Conservation (phyloP, 2,797 vertebrate genomes). For the Xiphophorus birchmanni region DNA sequence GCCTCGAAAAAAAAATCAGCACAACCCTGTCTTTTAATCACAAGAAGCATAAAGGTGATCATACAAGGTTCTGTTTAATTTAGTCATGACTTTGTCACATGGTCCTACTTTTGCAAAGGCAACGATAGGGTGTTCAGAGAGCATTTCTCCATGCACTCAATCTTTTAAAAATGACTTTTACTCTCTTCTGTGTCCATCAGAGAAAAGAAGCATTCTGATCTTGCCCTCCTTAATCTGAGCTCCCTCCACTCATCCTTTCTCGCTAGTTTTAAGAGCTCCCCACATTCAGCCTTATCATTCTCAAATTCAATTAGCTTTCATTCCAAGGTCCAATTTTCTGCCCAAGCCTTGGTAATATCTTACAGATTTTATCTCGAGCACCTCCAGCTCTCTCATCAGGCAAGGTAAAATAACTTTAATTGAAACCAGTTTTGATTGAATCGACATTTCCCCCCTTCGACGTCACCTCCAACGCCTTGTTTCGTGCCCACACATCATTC, state of each 20-base stretch:
- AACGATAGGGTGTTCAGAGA: constrained; percentile 42
- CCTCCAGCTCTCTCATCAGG: constrained; percentile 75
- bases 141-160: constrained; percentile 28
- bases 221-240: constrained; percentile 29
- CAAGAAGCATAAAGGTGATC: constrained; percentile 43
- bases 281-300: constrained; percentile 74
- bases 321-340: constrained; percentile 77
- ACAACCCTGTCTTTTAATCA: constrained; percentile 16
- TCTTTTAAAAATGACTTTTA: constrained; percentile 32
- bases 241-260: constrained; percentile 40
- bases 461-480: constrained; percentile 19
- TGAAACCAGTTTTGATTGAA: constrained; percentile 82
- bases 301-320: constrained; percentile 81
- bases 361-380: constrained; percentile 72
- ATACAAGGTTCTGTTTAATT: constrained; percentile 51
- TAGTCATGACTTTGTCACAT: constrained; percentile 40
- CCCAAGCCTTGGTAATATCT: constrained; percentile 69
- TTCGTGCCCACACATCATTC: constrained; percentile 17
- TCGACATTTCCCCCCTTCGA: constrained; percentile 57
- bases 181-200: constrained; percentile 55
- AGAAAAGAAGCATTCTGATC: constrained; percentile 34
- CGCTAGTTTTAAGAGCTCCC: constrained; percentile 54
- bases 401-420: constrained; percentile 81
- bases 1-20: constrained; percentile 6
- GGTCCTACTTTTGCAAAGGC: constrained; percentile 47